Base-by-base conservation (phyloP, 2,113 vertebrate genomes). In the Protomyctophum bolini region DNA sequence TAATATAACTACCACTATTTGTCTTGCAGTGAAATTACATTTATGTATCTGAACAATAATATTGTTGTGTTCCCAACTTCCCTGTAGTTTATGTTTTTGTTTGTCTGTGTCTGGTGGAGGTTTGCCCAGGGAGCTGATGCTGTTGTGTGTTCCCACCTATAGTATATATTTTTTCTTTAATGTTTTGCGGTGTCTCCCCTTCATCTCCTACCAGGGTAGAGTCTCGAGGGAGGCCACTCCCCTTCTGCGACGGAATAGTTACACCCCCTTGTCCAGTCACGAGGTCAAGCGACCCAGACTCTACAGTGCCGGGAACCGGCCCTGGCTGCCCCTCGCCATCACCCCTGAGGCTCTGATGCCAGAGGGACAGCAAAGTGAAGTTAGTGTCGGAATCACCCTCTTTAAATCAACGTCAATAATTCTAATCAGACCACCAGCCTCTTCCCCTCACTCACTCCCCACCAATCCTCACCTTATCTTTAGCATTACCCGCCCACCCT, bases 221-320 rank as follows among this genome's bases (percentile, higher is more conserved):
- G 87, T 91, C 75, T 90, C 90, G 61, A 85, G 84, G 92, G 92
- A 85, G 79, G 93, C 94, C 78, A 87, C 90, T 87, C 95, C 96
- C 63, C 84, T 92, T 89, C 95, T 94, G 80, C 94, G 97, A 82
- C 94, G 97, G 88, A 98, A 95, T 96, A 98, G 97, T 95, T 96
- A 97, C 85, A 98, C 96, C 7, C 97, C 95, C 12, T 90, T 97
- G 91, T 95, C 95, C 93, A 95, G 96, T 92, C 92, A 93, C 68
- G 95, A 96, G 84, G 86, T 94, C 86, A 95, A 94, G 92, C 95
- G 95, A 55, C 96, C 95, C 11, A 90, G 96, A 83, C 97, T 97
- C 89, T 96, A 96, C 96, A 97, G 97, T 80, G 94, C 95, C 29
- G 97, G 96, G 85, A 98, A 96, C 93, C 91, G 92, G 76, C 95